Evolutionary conservation across 2,797 vertebrate genomes (phyloP).

Genomic region (Falco cherrug): DNA sequence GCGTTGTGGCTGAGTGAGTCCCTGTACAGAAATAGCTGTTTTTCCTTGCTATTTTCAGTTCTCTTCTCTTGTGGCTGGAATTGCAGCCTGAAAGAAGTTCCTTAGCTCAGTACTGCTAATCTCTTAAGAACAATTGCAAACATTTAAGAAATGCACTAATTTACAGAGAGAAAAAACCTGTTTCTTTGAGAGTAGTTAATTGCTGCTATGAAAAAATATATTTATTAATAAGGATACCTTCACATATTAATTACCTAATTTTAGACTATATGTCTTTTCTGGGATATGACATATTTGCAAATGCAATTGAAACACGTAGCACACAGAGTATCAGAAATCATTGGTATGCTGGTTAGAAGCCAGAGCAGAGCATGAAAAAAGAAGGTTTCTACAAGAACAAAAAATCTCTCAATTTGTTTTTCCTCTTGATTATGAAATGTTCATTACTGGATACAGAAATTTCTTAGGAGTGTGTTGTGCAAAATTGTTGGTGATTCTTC

Average conservation of each 20-base stretch:
- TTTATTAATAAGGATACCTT: constrained; percentile 21
- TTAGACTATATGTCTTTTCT: constrained; percentile 38
- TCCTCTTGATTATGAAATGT: neutral
- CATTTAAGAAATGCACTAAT: constrained; percentile 59
- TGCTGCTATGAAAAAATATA: constrained; percentile 3
- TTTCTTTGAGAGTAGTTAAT: constrained; percentile 47
- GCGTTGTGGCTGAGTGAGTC: neutral
- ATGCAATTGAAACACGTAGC: constrained; percentile 32
- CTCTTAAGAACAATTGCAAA: constrained; percentile 26
- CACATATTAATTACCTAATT: constrained; percentile 24
- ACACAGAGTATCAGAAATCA: neutral
- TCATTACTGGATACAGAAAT: neutral
- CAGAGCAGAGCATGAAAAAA: neutral
- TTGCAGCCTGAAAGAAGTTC: constrained; percentile 23
- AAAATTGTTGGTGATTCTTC: neutral
- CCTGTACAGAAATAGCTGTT: neutral
- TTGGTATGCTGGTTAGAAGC: neutral
- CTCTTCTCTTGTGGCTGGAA: neutral
- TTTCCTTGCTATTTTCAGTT: constrained; percentile 15
- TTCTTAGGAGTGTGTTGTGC: neutral
- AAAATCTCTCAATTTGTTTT: neutral
- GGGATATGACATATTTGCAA: neutral
- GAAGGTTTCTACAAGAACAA: neutral
- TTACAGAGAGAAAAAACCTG: neutral
- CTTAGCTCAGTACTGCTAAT: constrained; percentile 10